These are phyloP conservation scores for Tangara arthus DNA, from an alignment of 2,797 vertebrate genomes.

Conservation along the genomic window DNA sequence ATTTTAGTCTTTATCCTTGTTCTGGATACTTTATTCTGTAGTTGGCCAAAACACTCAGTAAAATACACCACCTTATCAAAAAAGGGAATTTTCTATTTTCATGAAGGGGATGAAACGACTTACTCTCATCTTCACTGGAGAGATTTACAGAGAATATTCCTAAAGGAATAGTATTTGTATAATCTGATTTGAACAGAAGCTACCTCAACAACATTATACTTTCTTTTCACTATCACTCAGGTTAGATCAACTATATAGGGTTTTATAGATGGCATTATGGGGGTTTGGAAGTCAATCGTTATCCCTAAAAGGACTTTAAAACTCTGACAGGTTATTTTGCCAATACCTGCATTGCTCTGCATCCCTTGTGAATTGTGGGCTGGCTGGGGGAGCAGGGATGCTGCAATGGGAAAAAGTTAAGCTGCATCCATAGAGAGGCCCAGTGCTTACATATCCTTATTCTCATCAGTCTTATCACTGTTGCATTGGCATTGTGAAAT, in stretches of 20 bases:
- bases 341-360: not conserved
- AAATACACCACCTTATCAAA: not conserved
- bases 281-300: not conserved
- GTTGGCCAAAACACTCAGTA: not conserved
- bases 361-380: not conserved
- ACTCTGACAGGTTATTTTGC: not conserved
- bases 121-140: not conserved
- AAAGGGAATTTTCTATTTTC: not conserved
- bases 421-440: not conserved
- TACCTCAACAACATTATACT: not conserved
- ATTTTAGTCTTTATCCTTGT: not conserved
- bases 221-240: not conserved
- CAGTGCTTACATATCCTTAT: not conserved
- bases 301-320: not conserved
- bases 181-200: not conserved
- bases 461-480: not conserved
- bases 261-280: not conserved
- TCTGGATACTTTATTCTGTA: not conserved
- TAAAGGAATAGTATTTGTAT: not conserved
- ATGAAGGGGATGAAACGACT: not conserved
- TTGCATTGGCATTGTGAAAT: not conserved
- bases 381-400: not conserved
- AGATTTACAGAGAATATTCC: not conserved
- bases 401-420: not conserved
- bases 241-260: not conserved